These are phyloP conservation scores for Murina feae DNA, from an alignment of 2,113 vertebrate genomes.

Conservation along the genomic window DNA sequence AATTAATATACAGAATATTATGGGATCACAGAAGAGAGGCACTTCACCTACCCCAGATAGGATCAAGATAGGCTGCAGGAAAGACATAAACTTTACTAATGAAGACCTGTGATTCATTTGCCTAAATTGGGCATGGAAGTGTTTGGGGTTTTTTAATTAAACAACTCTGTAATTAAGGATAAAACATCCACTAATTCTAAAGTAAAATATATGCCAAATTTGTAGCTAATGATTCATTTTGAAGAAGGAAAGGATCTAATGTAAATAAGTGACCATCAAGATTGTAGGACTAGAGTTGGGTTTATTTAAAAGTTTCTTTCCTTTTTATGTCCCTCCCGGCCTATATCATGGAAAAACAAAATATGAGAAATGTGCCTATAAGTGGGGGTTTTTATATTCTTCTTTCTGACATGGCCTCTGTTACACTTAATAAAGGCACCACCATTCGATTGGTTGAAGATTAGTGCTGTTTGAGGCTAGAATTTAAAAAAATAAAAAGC, in stretches of 20 bases:
- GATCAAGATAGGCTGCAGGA: background rate
- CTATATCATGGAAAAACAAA: constrained; percentile 6
- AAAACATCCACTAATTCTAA: background rate
- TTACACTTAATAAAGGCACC: background rate
- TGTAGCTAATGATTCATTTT: background rate
- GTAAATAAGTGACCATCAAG: background rate
- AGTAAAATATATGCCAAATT: constrained; percentile 2
- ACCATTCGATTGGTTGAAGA: background rate
- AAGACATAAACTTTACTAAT: background rate
- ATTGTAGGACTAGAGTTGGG: background rate
- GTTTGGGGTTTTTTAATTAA: background rate
- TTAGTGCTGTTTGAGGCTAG: constrained; percentile 4
- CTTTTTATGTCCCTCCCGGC: background rate
- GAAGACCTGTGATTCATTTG: background rate
- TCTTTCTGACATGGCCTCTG: background rate
- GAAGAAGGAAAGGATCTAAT: background rate
- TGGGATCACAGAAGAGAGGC: background rate
- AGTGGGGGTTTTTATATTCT: background rate
- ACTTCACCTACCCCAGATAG: background rate
- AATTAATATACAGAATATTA: background rate
- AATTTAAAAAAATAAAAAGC: background rate
- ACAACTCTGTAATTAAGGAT: constrained; percentile 15
- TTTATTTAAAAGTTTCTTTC: background rate
- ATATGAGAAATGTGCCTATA: background rate
- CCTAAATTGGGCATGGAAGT: background rate